Evolutionary conservation across 2,888 invertebrate genomes (phyloP), one percentile per base, ranked within the genome.

Genomic region (Idaea aversata): DNA sequence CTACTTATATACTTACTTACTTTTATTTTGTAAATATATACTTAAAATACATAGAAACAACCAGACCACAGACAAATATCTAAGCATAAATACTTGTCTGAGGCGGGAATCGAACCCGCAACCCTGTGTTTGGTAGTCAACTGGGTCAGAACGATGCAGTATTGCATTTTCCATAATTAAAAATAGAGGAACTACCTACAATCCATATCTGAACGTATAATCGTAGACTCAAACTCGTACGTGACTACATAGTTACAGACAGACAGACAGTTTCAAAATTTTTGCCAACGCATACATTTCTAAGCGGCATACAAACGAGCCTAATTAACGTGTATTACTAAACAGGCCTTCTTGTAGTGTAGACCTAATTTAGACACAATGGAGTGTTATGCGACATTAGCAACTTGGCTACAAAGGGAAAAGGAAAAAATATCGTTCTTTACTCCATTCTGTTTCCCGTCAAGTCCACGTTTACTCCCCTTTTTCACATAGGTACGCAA

Each of bases 241-340:
- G 47, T 47, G 47, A 47, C 47, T 47, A 47, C 47, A 47, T 47
- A 47, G 47, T 47, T 62, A 65, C 62, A 58, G 61, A 64, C 38
- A 34, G 61, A 61, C 38, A 10, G 47, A 47, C 47, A 13, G 47
- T 47, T 47, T 47, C 47, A 47, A 47, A 47, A 47, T 47, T 47
- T 38, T 47, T 7, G 47, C 47, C 47, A 47, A 47, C 47, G 47
- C 10, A 47, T 47, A 47, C 47, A 47, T 47, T 47, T 47, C 47
- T 47, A 47, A 47, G 47, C 47, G 3, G 47, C 47, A 47, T 47
- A 47, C 47, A 47, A 47, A 47, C 47, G 47, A 47, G 47, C 47
- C 10, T 47, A 47, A 47, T 47, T 47, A 47, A 47, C 47, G 47
- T 47, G 47, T 47, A 47, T 47, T 47, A 47, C 47, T 47, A 47